Conservation (phyloP, 2,797 vertebrate genomes). For the Rhinichthys osculus region DNA sequence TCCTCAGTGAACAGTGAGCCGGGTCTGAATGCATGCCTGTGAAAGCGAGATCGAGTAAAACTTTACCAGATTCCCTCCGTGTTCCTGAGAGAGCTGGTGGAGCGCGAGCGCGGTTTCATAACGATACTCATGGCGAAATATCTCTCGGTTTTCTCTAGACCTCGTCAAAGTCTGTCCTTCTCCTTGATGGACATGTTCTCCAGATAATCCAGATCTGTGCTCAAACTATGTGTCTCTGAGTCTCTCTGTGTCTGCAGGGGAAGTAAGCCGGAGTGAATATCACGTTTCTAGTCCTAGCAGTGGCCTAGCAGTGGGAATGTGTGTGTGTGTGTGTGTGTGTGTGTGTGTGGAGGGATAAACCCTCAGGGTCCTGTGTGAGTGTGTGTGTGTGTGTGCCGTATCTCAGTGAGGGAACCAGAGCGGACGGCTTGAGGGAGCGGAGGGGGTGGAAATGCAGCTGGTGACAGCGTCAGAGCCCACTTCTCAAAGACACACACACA, state of each 20-base stretch:
- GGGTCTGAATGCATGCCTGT: background rate
- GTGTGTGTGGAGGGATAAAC: conserved; percentile 31
- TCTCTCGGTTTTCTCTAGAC: conserved; percentile 1
- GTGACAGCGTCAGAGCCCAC: conserved; percentile 41
- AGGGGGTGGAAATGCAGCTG: conserved; percentile 35
- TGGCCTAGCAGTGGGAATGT: conserved; percentile 36
- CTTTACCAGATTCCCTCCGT: conserved; percentile 83
- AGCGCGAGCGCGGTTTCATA: conserved; percentile 87
- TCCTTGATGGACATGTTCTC: conserved; percentile 17
- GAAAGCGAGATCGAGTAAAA: conserved; percentile 42
- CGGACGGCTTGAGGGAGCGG: conserved; percentile 43
- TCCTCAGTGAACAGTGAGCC: background rate
- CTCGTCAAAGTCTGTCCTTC: conserved; percentile 13
- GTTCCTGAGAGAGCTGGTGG: conserved; percentile 86
- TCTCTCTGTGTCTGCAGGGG: conserved; percentile 44
- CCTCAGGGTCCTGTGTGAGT: conserved; percentile 43
- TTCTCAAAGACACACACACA: background rate
- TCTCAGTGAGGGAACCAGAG: conserved; percentile 50
- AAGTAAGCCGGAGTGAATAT: conserved; percentile 55
- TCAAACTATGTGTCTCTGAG: conserved; percentile 28
- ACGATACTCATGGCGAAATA: conserved; percentile 84
- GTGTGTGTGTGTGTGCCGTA: conserved; percentile 42
- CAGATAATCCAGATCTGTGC: conserved; percentile 32
- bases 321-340: conserved; percentile 10
- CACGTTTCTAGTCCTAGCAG: conserved; percentile 52